Evolutionary conservation across 2,113 vertebrate species (phyloP).

Genomic region (Bos indicus): DNA sequence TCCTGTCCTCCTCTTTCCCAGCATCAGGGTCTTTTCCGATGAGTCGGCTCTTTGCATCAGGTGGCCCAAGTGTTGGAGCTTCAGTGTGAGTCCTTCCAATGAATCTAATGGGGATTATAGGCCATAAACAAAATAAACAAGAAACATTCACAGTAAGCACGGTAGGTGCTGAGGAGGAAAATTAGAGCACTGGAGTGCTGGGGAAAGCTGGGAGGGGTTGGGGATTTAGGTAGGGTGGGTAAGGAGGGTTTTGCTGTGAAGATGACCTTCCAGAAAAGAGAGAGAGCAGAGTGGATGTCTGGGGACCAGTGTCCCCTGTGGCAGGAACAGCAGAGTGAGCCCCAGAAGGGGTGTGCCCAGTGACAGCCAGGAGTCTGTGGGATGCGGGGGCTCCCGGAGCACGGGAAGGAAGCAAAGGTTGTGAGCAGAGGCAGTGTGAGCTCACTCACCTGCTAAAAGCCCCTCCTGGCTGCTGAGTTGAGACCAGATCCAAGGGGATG

Average conservation of each 20-base stretch:
- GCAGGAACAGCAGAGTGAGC: neutral
- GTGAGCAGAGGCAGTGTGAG: neutral
- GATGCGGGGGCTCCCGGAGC: neutral
- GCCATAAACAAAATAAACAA: neutral
- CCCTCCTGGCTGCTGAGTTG: neutral
- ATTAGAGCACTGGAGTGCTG: rapidly evolving
- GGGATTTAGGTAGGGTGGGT: neutral
- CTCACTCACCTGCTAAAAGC: neutral
- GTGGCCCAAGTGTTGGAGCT: neutral
- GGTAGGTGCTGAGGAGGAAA: neutral
- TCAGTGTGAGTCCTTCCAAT: neutral
- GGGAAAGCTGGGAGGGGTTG: rapidly evolving
- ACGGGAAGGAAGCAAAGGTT: neutral
- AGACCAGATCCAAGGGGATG: rapidly evolving
- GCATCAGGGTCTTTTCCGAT: neutral
- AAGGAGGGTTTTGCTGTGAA: neutral
- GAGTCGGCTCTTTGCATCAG: neutral
- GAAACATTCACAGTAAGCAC: neutral
- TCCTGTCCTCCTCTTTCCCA: neutral
- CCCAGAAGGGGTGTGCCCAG: neutral
- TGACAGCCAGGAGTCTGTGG: neutral
- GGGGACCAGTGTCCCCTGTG: rapidly evolving
- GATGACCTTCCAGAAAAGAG: neutral
- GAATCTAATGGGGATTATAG: neutral
- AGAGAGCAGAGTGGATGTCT: neutral